Base-by-base conservation (phyloP, 1,140 invertebrate species). In the Caerostris darwini region DNA sequence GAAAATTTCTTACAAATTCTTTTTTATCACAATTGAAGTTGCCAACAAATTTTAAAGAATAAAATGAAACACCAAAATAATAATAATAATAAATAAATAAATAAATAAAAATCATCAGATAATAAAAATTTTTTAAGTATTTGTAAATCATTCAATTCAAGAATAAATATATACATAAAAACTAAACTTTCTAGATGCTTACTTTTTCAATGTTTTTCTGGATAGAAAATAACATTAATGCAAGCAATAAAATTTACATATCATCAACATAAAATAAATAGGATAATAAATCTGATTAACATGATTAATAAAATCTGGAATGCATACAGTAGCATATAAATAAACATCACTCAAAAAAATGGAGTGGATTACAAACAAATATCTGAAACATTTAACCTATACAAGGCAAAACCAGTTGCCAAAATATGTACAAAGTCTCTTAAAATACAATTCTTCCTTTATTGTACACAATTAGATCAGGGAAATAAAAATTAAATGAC, bases 221-320 rank as follows among this genome's bases (percentile, higher is more conserved):
- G 34, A 77, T 4, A 77, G 71, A 12, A 50, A 14, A 77, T 12
- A 19, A 77, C 71, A 77, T 34, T 34, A 6, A 71, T 50, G 50
- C 69, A 71, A 7, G 53, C 71, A 77, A n/a, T 17, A 67, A 67
- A 67, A 17, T n/a, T 67, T 17, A 5, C n/a, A 14, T n/a, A 67
- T n/a, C 61, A 67, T n/a, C 61, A 67, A 67, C 61, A 67, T 67
- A 67, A 77, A 77, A 77, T 77, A 77, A 77, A 77, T 77, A 77
- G 34, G 10, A 53, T 69, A 69, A 69, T 34, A 34, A 34, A 77
- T 77, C 34, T 53, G 10, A 50, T 77, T 77, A 77, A 77, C 10
- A 77, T 77, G 12, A 77, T 77, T 77, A 34, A 34, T 34, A 77
- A 77, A 77, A 77, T 77, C 71, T 77, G 71, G 71, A 77, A 77